Evolutionary conservation across 2,797 vertebrate species (phyloP), one percentile per base, ranked within the genome.

Genomic region (Rhabdomys pumilio): DNA sequence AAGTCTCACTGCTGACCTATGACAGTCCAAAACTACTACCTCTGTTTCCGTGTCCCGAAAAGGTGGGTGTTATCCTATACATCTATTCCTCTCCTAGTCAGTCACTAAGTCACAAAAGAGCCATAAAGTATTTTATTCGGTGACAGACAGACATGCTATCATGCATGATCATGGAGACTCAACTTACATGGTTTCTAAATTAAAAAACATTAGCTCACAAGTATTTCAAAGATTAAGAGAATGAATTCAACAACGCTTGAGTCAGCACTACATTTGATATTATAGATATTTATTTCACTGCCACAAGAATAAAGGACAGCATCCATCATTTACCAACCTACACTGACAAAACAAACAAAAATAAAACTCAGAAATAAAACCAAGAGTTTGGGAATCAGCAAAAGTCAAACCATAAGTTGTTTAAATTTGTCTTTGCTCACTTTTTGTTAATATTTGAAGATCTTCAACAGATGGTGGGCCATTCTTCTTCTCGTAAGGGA

Each of bases 391-490:
- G 53, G 44, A 26, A 69, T 96, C 96, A 97, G 55, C 94, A 10
- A 79, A 83, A 91, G 59, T 80, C 94, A 95, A 96, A 75, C 19
- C 29, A 50, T 41, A 31, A 90, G 90, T 5, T 53, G 34, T 38
- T 90, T n/a, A 53, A 92, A 75, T 73, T 94, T 84, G 26, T 20
- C 83, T 86, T 94, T 96, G 98, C 99, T 99, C 97, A 99, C 99
- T 99, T 99, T 99, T 99, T 95, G 99, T 99, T 98, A 99, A 98
- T 96, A 99, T 99, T 93, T 99, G 99, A 96, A 99, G 99, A 98
- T 99, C 99, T 98, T 99, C 99, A 69, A 99, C 99, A 67, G 99
- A 99, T 0, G 99, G 99, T 1, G 99, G 98, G 69, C 99, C 99
- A 6, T 98, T 98, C 98, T 99, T 99, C 98, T 99, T 99, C 98